Evolutionary conservation across 2,113 vertebrate genomes (phyloP), one percentile per base, ranked within the genome.

Genomic region (Myiagra hebetior): DNA sequence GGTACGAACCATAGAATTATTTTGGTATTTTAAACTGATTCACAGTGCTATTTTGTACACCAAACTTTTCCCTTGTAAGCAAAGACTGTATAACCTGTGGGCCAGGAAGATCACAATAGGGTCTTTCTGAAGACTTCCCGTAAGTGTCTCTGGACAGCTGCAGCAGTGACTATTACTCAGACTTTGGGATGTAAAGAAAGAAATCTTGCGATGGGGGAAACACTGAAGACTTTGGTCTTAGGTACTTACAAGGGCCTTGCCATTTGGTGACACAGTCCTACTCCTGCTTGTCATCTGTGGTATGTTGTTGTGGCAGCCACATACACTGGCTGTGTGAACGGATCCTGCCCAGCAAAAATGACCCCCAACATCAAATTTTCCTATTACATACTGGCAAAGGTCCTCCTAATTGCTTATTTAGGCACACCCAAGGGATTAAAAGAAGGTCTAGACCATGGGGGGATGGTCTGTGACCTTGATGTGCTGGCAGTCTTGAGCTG

Each of bases 261-360:
- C 3, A 4, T 57, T 35, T 81, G 55, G 19, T 84, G 56, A 31
- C 7, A 2, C 1, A 2, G 7, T 85, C 17, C 23, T 33, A 13
- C 12, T 85, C 16, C 27, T 85, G 22, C 49, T 33, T 44, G 30
- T 39, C 12, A 4, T 21, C 14, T 72, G 8, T 44, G 7, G 19
- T 53, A 7, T 50, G 20, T 56, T 73, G 21, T 3, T 76, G 41
- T 52, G 26, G 63, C 23, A 30, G 12, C 35, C 12, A n/a, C 11
- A 3, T 27, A 20, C 0, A 0, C 7, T 60, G 50, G 24, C 60
- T 82, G 72, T 6, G 22, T 76, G 30, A 41, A 70, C 0, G 1
- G 52, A 52, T 72, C 85, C 50, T 50, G 33, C 53, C 28, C 13
- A 15, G 18, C 2, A 44, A 52, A 50, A 85, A 56, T 28, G 13